Conservation (phyloP, 2,888 invertebrate species). For the Troides helena region DNA sequence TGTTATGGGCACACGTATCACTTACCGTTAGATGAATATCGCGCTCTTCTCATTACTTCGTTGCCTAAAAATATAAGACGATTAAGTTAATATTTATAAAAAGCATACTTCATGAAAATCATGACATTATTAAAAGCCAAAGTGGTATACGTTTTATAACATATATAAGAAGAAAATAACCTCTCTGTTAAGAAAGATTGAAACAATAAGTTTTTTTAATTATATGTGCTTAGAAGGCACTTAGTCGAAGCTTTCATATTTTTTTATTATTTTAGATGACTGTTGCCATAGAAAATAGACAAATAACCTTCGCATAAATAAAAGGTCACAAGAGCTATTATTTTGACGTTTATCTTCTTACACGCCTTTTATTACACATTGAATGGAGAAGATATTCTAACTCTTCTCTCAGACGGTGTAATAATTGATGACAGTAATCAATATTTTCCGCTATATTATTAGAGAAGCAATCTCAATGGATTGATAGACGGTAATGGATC, state of each 20-base stretch:
- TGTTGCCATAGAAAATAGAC: background rate
- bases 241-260: too few species aligned
- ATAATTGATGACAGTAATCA: background rate
- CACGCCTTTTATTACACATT: too few species aligned
- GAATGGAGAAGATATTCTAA: too few species aligned
- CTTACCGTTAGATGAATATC: too few species aligned
- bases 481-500: slow-evolving; percentile 10
- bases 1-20: too few species aligned
- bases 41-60: too few species aligned
- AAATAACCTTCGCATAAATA: background rate
- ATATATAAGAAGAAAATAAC: slow-evolving; percentile 1
- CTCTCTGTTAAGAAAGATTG: slow-evolving; percentile 10
- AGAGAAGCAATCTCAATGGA: background rate
- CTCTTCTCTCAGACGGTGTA: too few species aligned
- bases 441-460: background rate
- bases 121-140: too few species aligned
- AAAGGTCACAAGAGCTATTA: background rate
- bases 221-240: background rate
- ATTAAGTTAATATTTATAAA: too few species aligned
- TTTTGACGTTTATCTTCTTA: too few species aligned
- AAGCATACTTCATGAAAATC: too few species aligned
- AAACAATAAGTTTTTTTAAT: slow-evolving; percentile 3
- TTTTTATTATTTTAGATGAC: background rate
- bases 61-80: too few species aligned
- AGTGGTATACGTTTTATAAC: background rate